Percentiles rank a stretch among this genome's conserved stretches.
phyloP scores from a whole-genome alignment of 2,797 vertebrate genomes.

The Nasua narica region DNA sequence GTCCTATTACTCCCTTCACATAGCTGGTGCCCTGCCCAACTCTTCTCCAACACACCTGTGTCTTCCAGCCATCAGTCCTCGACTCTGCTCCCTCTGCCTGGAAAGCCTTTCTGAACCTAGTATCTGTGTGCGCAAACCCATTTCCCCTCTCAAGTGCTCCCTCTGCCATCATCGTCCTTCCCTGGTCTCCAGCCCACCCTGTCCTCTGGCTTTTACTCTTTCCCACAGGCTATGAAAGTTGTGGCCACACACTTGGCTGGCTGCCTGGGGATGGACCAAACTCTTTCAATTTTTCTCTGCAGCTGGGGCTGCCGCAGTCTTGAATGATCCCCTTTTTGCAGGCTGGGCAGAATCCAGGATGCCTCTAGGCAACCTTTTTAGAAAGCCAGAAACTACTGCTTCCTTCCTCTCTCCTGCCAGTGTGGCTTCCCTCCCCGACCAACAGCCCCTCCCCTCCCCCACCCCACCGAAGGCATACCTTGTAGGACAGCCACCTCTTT shows the following conservation, averaged over 20 bases:
- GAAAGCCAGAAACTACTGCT: not conserved
- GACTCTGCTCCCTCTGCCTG: not conserved
- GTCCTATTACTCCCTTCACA: not conserved
- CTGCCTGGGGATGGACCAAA: not conserved
- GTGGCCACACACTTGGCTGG: not conserved
- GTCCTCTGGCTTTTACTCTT: not conserved
- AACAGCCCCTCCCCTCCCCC: not conserved
- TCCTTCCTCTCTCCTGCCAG: constrained; percentile 22
- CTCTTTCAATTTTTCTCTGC: not conserved
- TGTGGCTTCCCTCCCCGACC: not conserved
- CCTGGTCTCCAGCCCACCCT: not conserved
- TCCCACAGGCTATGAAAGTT: not conserved
- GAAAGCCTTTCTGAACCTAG: not conserved
- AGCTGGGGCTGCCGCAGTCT: not conserved
- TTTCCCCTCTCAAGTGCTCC: not conserved
- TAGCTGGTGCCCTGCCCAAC: not conserved
- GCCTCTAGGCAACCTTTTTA: constrained; percentile 22
- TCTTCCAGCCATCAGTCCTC: not conserved
- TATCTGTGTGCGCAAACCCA: not conserved
- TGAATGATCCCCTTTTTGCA: constrained; percentile 30
- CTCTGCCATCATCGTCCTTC: not conserved
- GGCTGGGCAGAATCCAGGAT: constrained; percentile 26
- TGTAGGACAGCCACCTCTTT: not conserved
- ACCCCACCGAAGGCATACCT: not conserved
- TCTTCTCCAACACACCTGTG: not conserved